A percentile compares a stretch with the other conserved stretches of the same genome.
Conservation (phyloP, 2,113 vertebrate genomes). For the Phoenicopterus ruber region DNA sequence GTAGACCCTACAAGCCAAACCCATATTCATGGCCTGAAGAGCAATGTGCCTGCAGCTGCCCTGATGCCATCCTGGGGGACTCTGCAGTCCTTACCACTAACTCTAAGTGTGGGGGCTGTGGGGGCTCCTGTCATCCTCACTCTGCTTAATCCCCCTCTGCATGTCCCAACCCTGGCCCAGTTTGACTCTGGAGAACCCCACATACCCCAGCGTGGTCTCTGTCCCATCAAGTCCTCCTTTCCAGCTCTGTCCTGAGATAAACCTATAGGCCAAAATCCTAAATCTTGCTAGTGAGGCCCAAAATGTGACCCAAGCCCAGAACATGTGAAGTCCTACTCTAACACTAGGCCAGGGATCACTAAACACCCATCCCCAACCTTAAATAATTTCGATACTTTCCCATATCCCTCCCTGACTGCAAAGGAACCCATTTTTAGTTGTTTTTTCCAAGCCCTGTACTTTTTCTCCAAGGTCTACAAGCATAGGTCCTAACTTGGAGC, state of each 20-base stretch:
- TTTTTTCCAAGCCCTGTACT: not conserved
- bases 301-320: not conserved
- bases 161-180: not conserved
- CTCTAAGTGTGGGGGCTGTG: not conserved
- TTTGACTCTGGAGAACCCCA: not conserved
- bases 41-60: not conserved
- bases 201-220: not conserved
- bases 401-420: not conserved
- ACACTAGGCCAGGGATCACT: not conserved
- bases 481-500: fast-evolving
- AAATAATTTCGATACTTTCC: not conserved
- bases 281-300: not conserved
- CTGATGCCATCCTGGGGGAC: not conserved
- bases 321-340: not conserved
- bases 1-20: not conserved
- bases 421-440: not conserved
- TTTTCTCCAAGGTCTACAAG: not conserved
- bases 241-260: not conserved
- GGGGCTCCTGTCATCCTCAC: not conserved
- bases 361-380: not conserved
- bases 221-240: not conserved
- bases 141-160: not conserved
- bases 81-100: not conserved
- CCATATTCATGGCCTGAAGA: not conserved
- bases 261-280: not conserved